A percentile compares a stretch with the other conserved stretches of the same genome.
These are phyloP conservation scores for Rhaphigaster nebulosa DNA, from an alignment of 2,888 invertebrate genomes.

Conservation along the genomic window DNA sequence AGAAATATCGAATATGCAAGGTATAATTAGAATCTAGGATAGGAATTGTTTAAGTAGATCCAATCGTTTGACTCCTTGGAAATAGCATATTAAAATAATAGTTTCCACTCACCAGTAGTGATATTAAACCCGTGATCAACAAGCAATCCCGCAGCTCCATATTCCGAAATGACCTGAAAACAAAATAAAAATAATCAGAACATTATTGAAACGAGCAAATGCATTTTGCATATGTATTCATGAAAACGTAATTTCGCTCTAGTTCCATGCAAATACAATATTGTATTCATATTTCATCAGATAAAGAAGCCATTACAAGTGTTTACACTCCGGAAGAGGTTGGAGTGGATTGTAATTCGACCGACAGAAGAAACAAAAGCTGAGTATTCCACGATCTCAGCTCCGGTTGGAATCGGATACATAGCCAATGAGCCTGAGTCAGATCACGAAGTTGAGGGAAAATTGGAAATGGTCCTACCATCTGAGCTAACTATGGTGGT, in stretches of 20 bases:
- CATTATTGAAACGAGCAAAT: not conserved
- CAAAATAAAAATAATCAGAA: not conserved
- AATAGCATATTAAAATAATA: not conserved
- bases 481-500: conserved; percentile 1
- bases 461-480: conserved; percentile 36
- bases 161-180: conserved; percentile 51
- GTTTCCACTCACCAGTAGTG: conserved; percentile 38
- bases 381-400: conserved; percentile 36
- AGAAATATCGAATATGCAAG: too few species aligned
- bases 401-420: conserved; percentile 37
- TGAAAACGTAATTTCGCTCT: not conserved
- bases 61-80: too few species aligned
- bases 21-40: too few species aligned
- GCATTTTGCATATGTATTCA: not conserved
- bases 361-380: conserved; percentile 32
- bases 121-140: conserved; percentile 46
- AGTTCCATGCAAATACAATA: conserved; percentile 25
- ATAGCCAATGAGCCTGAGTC: conserved; percentile 26
- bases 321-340: not conserved
- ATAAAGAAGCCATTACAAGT: conserved; percentile 28
- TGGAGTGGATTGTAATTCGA: conserved; percentile 40
- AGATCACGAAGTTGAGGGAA: not conserved
- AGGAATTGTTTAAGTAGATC: too few species aligned
- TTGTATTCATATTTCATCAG: conserved; percentile 41
- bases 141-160: conserved; percentile 54